A percentile compares a stretch with the other conserved stretches of the same genome.
Evolutionary conservation across 1,140 invertebrate species (phyloP).

Genomic region (Magallana ariakensis): DNA sequence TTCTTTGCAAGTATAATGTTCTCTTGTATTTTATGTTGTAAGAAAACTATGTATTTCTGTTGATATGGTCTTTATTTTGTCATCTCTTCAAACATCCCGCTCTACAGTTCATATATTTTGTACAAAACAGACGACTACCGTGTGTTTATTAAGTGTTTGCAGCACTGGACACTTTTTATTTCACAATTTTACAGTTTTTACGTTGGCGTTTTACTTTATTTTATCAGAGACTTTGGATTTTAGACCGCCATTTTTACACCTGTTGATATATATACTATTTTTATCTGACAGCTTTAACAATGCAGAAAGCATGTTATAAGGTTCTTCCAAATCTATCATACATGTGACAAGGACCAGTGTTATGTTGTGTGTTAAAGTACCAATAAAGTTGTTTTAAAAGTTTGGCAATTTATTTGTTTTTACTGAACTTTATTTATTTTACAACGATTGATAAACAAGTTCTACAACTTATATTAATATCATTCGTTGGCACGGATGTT

Average conservation of each 20-base stretch:
- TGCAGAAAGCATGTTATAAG: constrained; percentile 2
- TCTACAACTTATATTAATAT: too few species aligned
- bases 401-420: neutral
- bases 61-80: neutral
- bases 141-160: neutral
- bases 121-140: neutral
- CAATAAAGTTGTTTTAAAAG: constrained; percentile 26
- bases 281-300: constrained; percentile 28
- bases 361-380: constrained; percentile 38
- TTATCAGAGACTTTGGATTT: neutral
- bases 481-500: too few species aligned
- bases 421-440: too few species aligned
- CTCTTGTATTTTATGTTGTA: constrained; percentile 27
- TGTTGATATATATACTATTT: constrained; percentile 23
- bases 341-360: constrained; percentile 19
- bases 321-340: constrained; percentile 5
- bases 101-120: constrained; percentile 3
- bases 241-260: constrained; percentile 23
- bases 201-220: neutral
- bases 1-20: neutral
- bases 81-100: neutral
- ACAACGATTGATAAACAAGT: too few species aligned
- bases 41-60: neutral
- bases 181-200: constrained; percentile 26
- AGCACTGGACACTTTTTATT: neutral